Evolutionary conservation across 2,113 vertebrate species (phyloP), one percentile per base, ranked within the genome.

Genomic region (Mustela lutreola): DNA sequence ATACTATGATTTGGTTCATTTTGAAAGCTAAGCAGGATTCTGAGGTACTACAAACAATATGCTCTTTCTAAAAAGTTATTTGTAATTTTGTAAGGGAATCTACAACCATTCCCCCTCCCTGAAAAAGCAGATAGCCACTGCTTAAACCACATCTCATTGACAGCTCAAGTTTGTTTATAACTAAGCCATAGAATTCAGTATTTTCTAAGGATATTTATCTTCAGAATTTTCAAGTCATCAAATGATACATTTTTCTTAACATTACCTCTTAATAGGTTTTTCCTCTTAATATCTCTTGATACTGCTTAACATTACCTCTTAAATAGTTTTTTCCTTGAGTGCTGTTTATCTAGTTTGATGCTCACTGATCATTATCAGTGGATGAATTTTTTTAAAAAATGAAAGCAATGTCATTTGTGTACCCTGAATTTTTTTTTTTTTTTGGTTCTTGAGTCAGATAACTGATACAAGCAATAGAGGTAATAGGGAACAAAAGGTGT

Each of bases 81-180:
- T 94, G n/a, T 88, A 56, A 93, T 85, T 97, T 84, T 83, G 67
- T 92, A 79, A 93, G 91, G 70, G 89, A 88, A 79, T 48, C 14
- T 53, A 87, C 11, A 78, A 82, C 63, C 94, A 58, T 96, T 89
- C 26, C 50, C 42, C 42, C 60, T 58, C 42, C 42, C 60, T 58
- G 4, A n/a, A 84, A 95, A 96, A 65, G 22, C 56, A 93, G 26
- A 58, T 62, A 80, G 16, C 19, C 39, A n/a, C 24, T 60, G 28
- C 28, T 97, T 96, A 80, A 81, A 26, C 65, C 24, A 36, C 6
- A 53, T 67, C 53, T 48, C n/a, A 70, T 10, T 62, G 76, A 78
- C 67, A 93, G 50, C 71, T 81, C 16, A 78, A 88, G 39, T 75
- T 93, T 84, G 19, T 45, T 53, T 95, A 31, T 93, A 82, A 85